Evolutionary conservation across 2,888 invertebrate genomes (phyloP), one percentile per base, ranked within the genome.

Genomic region (Carpatolechia fugitivella): DNA sequence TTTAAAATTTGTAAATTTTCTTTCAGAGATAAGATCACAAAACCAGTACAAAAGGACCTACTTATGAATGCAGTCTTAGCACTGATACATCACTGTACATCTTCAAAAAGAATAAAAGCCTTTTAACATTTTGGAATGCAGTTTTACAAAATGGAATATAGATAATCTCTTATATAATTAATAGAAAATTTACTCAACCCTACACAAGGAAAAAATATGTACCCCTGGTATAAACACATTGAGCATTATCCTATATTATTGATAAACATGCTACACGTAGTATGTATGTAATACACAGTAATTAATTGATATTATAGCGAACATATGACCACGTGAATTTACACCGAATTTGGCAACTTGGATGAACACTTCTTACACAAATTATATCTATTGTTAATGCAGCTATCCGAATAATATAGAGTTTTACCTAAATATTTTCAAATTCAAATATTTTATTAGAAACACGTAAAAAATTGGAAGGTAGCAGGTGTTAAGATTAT

Each of bases 301-400:
- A 79, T 41, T 81, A 80, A 82, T 84, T 80, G 81, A 80, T 76
- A 50, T 67, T 75, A 79, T 77, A 84, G 76, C 79, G 78, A 80
- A 81, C 71, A 77, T 76, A 78, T 79, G 76, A 81, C 80, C 75
- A 77, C 75, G 76, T 65, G 62, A 72, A 74, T 80, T 80, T 82
- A 89, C 78, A 85, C 69, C 75, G 76, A 88, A 84, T 90, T 90
- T 90, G 90, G 90, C 90, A 90, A 82, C 85, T 74, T 78, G 78
- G 72, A 84, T 87, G 86, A 89, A 90, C 88, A 87, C 89, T 75
- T 73, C 76, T 77, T 78, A 74, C 66, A 65, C 65, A 68, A 66
- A 67, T 71, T 70, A 62, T 57, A 29, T 62, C 60, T 61, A 57
- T 60, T 60, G 59, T 60, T 61, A 68, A 70, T 70, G 64, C 62